These are phyloP conservation scores for Gila orcuttii DNA, from an alignment of 2,113 vertebrate genomes.

Conservation along the genomic window DNA sequence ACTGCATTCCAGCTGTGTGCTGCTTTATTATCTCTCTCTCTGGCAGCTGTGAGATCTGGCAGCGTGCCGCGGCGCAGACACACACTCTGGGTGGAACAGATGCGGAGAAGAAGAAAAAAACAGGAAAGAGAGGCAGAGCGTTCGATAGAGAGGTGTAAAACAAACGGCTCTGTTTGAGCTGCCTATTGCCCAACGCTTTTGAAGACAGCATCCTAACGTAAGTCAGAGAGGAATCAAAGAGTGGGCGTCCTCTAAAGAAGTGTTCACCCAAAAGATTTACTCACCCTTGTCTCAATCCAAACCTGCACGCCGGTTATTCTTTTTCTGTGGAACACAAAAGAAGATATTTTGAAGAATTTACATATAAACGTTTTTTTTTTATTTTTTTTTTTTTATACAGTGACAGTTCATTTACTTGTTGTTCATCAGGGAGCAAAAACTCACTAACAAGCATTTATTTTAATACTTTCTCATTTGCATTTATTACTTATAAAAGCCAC, in stretches of 20 bases:
- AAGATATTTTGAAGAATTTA: background rate
- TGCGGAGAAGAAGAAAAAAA: conserved; percentile 61
- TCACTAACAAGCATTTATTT: background rate
- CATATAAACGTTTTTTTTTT: background rate
- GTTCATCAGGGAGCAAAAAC: background rate
- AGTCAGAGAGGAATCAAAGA: background rate
- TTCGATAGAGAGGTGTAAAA: background rate
- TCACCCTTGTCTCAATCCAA: background rate
- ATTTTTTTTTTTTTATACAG: background rate
- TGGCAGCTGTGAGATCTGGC: conserved; percentile 75
- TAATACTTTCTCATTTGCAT: background rate
- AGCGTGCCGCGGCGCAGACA: conserved; percentile 60
- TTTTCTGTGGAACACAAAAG: background rate
- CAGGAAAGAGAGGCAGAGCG: conserved; percentile 37
- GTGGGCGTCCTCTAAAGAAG: background rate
- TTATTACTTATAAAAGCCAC: too few relatives aligned
- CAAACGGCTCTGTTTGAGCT: background rate
- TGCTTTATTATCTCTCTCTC: conserved; percentile 35
- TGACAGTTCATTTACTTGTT: background rate
- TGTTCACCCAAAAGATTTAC: background rate
- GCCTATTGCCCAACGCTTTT: background rate
- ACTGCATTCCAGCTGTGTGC: conserved; percentile 26
- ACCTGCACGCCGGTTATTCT: background rate
- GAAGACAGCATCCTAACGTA: background rate
- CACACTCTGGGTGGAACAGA: conserved; percentile 66